Percentiles rank a stretch among this genome's conserved stretches.
These are phyloP conservation scores for Eumeta japonica DNA, from an alignment of 1,140 invertebrate species.

Conservation along the genomic window DNA sequence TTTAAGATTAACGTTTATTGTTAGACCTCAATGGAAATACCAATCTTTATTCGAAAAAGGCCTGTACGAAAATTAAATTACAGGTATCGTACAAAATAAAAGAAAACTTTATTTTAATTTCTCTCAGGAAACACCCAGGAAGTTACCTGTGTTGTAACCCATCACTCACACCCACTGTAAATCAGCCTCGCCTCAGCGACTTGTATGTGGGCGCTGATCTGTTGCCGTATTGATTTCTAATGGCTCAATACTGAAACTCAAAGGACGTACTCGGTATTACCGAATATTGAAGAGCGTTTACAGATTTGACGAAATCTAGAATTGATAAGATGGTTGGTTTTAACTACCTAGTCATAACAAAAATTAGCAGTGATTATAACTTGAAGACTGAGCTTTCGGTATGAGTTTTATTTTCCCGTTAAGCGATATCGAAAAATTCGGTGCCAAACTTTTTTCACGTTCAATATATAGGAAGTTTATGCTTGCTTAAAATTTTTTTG, in stretches of 20 bases:
- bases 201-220: conserved; percentile 40
- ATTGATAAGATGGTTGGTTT: background rate
- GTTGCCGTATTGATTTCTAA: conserved; percentile 46
- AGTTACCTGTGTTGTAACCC: background rate
- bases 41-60: too few species aligned
- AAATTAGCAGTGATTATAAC: background rate
- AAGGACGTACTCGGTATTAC: background rate
- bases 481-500: too few species aligned
- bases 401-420: background rate
- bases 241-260: conserved; percentile 29
- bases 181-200: background rate
- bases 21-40: too few species aligned
- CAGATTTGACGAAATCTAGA: too few species aligned
- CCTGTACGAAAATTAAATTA: background rate
- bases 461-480: too few species aligned
- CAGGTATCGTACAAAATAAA: background rate
- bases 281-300: too few species aligned
- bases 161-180: background rate
- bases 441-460: too few species aligned
- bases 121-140: background rate
- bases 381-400: too few species aligned
- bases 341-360: background rate
- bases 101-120: background rate
- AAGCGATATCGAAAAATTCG: background rate
- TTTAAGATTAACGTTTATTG: too few species aligned